A percentile compares a stretch with the other conserved stretches of the same genome.
Evolutionary conservation across 2,888 invertebrate genomes (phyloP).

Genomic region (Athalia circularis): DNA sequence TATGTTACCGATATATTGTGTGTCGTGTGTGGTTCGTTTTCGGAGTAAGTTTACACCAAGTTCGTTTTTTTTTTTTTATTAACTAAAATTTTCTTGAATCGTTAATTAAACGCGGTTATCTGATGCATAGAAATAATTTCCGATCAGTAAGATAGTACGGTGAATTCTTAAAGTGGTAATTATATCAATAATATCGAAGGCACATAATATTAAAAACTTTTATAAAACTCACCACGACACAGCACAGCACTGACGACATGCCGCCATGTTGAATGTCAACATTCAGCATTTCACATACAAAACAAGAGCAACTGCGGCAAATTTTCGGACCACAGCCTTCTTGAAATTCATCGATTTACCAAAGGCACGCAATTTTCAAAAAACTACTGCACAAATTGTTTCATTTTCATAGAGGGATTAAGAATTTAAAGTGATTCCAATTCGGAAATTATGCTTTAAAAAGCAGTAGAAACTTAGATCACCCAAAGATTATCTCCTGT

Average conservation of each 20-base stretch:
- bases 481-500: too few relatives aligned
- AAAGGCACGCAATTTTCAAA: neutral
- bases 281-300: conserved; percentile 68
- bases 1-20: conserved; percentile 30
- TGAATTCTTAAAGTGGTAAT: neutral
- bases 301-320: conserved; percentile 48
- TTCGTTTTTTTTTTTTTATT: conserved; percentile 10
- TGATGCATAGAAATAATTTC: neutral
- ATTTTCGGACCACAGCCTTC: conserved; percentile 46
- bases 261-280: conserved; percentile 96
- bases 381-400: too few relatives aligned
- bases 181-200: conserved; percentile 11
- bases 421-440: too few relatives aligned
- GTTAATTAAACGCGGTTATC: neutral
- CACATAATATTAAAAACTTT: conserved; percentile 58
- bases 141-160: neutral
- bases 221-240: conserved; percentile 92
- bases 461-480: too few relatives aligned
- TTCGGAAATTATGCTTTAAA: too few relatives aligned
- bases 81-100: conserved; percentile 15
- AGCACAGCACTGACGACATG: conserved; percentile 97
- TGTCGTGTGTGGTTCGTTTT: conserved; percentile 40
- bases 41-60: conserved; percentile 4
- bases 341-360: conserved; percentile 39
- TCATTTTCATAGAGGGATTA: too few relatives aligned